phyloP scores from a whole-genome alignment of 2,888 invertebrate genomes.

The Pterostichus madidus region DNA sequence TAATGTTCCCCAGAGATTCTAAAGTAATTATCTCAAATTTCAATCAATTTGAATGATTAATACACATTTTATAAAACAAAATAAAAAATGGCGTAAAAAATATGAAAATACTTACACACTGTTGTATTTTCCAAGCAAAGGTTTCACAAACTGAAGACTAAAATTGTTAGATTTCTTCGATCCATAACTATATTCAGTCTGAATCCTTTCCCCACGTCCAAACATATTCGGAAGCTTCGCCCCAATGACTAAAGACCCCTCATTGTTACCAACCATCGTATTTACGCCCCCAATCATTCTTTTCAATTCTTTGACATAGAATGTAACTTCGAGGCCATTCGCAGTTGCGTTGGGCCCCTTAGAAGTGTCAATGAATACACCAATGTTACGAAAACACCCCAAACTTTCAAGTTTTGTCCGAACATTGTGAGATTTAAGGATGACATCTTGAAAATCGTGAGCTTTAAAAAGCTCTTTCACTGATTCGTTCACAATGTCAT shows the following conservation, averaged over 20 bases:
- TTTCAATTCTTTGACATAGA: slow-evolving; percentile 90
- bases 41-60: too few relatives aligned
- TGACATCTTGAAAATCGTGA: slow-evolving; percentile 91
- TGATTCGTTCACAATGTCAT: slow-evolving; percentile 90
- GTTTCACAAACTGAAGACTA: slow-evolving; percentile 89
- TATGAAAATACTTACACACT: slow-evolving; percentile 81
- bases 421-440: slow-evolving; percentile 84
- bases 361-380: slow-evolving; percentile 92
- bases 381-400: slow-evolving; percentile 93
- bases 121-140: slow-evolving; percentile 85
- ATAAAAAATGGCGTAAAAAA: not conserved
- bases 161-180: slow-evolving; percentile 90
- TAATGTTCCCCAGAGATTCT: too few relatives aligned
- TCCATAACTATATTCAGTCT: slow-evolving; percentile 91
- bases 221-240: slow-evolving; percentile 89
- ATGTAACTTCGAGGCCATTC: slow-evolving; percentile 91
- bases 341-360: slow-evolving; percentile 87
- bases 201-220: slow-evolving; percentile 92
- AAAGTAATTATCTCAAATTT: too few relatives aligned
- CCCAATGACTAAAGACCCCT: slow-evolving; percentile 89
- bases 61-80: too few relatives aligned
- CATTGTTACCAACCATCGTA: slow-evolving; percentile 94
- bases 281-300: slow-evolving; percentile 91
- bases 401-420: slow-evolving; percentile 88
- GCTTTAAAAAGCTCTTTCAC: slow-evolving; percentile 91